Percentiles rank a stretch among this genome's conserved stretches.
These are phyloP conservation scores for Plectrocnemia conspersa DNA, from an alignment of 1,140 invertebrate genomes.

Conservation along the genomic window DNA sequence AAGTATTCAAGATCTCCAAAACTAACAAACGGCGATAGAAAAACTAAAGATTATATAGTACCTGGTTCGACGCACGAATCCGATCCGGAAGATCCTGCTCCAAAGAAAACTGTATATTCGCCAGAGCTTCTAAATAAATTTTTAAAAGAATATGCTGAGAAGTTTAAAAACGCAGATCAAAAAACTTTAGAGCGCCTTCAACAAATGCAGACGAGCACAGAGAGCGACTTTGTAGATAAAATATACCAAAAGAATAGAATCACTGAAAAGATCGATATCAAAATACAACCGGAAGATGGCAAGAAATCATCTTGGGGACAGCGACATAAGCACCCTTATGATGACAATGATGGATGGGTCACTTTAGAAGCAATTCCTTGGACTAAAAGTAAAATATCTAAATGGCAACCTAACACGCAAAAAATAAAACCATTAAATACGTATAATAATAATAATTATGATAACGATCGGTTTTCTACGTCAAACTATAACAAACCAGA, in stretches of 20 bases:
- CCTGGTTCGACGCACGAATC: conserved; percentile 48
- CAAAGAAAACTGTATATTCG: conserved; percentile 40
- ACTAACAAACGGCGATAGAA: conserved; percentile 28
- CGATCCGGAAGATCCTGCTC: conserved; percentile 42
- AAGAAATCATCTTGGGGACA: conserved; percentile 51
- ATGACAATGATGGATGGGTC: conserved; percentile 71
- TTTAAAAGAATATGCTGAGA: conserved; percentile 55
- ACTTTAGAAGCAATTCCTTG: conserved; percentile 71
- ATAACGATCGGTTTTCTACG: conserved; percentile 31
- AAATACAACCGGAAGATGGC: conserved; percentile 41
- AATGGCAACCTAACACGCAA: conserved; percentile 65
- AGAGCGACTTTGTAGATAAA: conserved; percentile 41
- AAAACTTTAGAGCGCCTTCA: conserved; percentile 46
- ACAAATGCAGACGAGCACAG: conserved; percentile 44
- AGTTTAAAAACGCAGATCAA: conserved; percentile 51
- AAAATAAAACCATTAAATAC: conserved; percentile 43
- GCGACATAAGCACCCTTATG: conserved; percentile 56
- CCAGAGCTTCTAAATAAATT: conserved; percentile 56
- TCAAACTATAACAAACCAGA: conserved; percentile 20
- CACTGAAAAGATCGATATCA: conserved; percentile 38
- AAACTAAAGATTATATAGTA: conserved; percentile 41
- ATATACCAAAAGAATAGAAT: conserved; percentile 33
- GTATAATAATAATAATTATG: conserved; percentile 44
- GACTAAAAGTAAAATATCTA: conserved; percentile 73
- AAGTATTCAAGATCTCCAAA: conserved; percentile 24